Evolutionary conservation across 1,140 invertebrate species (phyloP).

Genomic region (Acromyrmex heyeri): DNA sequence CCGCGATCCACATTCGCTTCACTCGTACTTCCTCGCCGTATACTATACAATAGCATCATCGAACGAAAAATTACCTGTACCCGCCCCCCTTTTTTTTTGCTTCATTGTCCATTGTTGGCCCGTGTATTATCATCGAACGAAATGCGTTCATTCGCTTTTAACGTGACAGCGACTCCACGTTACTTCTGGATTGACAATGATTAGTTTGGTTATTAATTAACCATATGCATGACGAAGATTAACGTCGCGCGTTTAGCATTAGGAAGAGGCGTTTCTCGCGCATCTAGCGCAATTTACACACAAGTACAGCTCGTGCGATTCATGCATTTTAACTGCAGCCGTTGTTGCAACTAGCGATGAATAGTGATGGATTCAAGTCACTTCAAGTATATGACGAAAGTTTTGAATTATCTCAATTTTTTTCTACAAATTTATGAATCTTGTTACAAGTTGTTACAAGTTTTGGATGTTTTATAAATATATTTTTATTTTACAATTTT

Average conservation of each 20-base stretch:
- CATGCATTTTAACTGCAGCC: not conserved
- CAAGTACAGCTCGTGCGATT: slow-evolving; percentile 6
- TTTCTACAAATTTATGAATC: no score
- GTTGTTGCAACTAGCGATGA: not conserved
- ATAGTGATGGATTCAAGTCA: not conserved
- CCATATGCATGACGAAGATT: not conserved
- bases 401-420: not conserved
- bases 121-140: not conserved
- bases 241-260: not conserved
- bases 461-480: no score
- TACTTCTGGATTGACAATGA: slow-evolving; percentile 17
- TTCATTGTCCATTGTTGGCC: slow-evolving; percentile 22
- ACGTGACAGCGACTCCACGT: slow-evolving; percentile 37
- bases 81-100: not conserved
- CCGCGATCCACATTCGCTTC: slow-evolving; percentile 16
- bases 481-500: no score
- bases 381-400: not conserved
- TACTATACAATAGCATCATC: slow-evolving; percentile 25
- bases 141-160: slow-evolving; percentile 6
- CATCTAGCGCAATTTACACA: slow-evolving; percentile 37
- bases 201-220: slow-evolving; percentile 48
- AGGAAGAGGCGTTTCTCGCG: slow-evolving; percentile 14
- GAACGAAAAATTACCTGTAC: slow-evolving; percentile 31
- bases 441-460: no score
- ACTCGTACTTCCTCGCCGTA: not conserved